Conservation (phyloP, 2,888 invertebrate genomes). For the Lasioglossum villosulum region DNA sequence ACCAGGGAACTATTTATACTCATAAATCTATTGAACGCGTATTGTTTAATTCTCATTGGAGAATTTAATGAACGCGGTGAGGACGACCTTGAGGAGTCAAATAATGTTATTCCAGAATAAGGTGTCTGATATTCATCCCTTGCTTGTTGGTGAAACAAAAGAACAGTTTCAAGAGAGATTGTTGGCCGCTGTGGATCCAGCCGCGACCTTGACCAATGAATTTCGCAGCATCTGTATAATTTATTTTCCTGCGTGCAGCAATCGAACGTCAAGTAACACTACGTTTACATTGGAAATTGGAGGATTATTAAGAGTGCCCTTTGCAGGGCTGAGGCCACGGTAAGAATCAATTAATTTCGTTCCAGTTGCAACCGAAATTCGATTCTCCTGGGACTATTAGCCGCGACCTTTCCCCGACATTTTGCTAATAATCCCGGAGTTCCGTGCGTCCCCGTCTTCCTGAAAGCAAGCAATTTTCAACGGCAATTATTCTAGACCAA, state of each 20-base stretch:
- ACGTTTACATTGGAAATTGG: not conserved
- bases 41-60: no score
- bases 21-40: no score
- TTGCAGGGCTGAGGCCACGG: not conserved
- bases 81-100: not conserved
- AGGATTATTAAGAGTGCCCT: not conserved
- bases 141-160: not conserved
- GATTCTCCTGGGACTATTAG: not conserved
- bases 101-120: not conserved
- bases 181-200: no score
- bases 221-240: not conserved
- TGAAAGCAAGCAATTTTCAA: not conserved
- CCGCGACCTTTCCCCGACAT: conserved; percentile 2
- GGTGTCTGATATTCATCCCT: no score
- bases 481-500: conserved; percentile 12
- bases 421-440: conserved; percentile 7
- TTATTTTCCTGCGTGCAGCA: not conserved
- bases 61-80: no score
- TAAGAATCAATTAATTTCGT: conserved; percentile 8
- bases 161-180: not conserved
- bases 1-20: no score
- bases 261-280: not conserved
- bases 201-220: not conserved
- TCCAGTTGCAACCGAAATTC: not conserved
- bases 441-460: not conserved